These are phyloP conservation scores for Apantesis nais DNA, from an alignment of 2,888 invertebrate species.

Conservation along the genomic window DNA sequence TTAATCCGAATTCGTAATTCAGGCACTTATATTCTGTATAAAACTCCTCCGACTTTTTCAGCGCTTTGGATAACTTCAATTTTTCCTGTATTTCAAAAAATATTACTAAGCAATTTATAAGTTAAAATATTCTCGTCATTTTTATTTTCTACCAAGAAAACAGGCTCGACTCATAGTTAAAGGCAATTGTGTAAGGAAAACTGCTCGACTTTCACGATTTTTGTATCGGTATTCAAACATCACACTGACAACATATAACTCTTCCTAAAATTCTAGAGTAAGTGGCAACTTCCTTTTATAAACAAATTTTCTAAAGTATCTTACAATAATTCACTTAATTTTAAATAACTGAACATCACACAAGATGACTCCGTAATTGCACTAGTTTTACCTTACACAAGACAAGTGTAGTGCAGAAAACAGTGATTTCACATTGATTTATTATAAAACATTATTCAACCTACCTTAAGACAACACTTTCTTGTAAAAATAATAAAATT, in stretches of 20 bases:
- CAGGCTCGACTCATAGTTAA: background rate
- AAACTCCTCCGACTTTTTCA: background rate
- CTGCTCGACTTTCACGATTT: background rate
- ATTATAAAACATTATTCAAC: too few relatives aligned
- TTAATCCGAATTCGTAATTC: background rate
- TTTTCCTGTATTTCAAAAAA: background rate
- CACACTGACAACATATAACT: background rate
- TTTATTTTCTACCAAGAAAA: background rate
- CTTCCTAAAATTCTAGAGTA: background rate
- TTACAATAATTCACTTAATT: too few relatives aligned
- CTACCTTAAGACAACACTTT: too few relatives aligned
- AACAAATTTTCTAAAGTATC: background rate
- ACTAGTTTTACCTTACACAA: too few relatives aligned
- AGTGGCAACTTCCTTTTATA: background rate
- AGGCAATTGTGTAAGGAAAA: background rate
- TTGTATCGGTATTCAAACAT: background rate
- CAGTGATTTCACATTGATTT: too few relatives aligned
- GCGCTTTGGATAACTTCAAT: background rate
- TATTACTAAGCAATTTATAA: background rate
- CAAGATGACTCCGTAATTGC: too few relatives aligned
- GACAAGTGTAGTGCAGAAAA: too few relatives aligned
- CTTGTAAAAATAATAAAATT: background rate
- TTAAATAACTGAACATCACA: too few relatives aligned
- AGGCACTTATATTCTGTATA: background rate
- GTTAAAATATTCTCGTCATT: background rate